These are phyloP conservation scores for Oscarella lobularis DNA, from an alignment of 37 sponge, comb jelly and placozoan species.

Conservation along the genomic window DNA sequence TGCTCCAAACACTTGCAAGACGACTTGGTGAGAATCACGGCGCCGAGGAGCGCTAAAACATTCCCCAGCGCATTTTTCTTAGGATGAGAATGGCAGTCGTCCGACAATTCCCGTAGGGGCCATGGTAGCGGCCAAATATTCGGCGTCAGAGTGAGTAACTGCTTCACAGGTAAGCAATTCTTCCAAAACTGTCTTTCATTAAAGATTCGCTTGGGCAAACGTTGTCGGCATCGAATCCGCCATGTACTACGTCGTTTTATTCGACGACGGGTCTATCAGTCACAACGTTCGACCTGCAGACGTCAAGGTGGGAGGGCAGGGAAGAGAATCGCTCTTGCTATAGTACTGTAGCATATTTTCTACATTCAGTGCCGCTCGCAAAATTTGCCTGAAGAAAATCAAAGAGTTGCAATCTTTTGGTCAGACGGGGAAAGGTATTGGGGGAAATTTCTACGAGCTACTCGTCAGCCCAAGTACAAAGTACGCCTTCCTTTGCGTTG, in stretches of 20 bases:
- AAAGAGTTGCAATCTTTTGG: slow-evolving; percentile 49
- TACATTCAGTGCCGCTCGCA: too few species aligned
- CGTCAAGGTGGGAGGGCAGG: slow-evolving; percentile 35
- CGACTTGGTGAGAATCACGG: too few species aligned
- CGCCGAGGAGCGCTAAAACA: too few species aligned
- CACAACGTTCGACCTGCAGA: slow-evolving; percentile 34
- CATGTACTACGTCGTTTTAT: slow-evolving; percentile 35
- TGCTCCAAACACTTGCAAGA: not conserved
- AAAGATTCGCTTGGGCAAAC: not conserved
- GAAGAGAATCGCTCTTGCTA: too few species aligned
- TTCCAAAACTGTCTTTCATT: too few species aligned
- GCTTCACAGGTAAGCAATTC: too few species aligned
- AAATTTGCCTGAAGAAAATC: not conserved
- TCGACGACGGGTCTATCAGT: slow-evolving; percentile 82
- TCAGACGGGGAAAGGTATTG: slow-evolving; percentile 48
- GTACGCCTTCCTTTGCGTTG: too few species aligned
- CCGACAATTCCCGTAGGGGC: not conserved
- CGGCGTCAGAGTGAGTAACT: too few species aligned
- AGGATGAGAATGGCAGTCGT: too few species aligned
- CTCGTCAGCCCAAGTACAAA: not conserved
- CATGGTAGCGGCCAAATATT: not conserved
- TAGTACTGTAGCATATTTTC: too few species aligned
- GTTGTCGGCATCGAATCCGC: not conserved
- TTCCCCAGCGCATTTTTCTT: too few species aligned
- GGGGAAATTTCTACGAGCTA: slow-evolving; percentile 34